Base-by-base conservation (phyloP, 1,140 invertebrate species). In the Cydia pomonella region DNA sequence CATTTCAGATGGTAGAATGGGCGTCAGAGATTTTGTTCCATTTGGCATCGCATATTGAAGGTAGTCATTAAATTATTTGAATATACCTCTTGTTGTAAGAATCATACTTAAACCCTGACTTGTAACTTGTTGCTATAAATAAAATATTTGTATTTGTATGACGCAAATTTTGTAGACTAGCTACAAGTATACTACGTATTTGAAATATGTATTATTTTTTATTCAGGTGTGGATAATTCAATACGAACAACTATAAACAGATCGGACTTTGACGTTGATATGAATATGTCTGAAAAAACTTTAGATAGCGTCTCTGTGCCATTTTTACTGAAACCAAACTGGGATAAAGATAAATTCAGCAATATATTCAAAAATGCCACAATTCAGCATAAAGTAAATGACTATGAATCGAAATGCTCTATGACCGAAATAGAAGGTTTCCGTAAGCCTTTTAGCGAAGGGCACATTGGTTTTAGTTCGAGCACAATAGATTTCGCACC, bases 1-100 rank as follows among this genome's bases (percentile, higher is more conserved):
- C 0, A 59, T 59, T 59, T 59, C 53, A 59, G 53, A 59, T 59
- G 53, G 53, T 59, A 23, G 53, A 59, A 59, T 59, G 53, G 18
- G 53, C 53, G 18, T 59, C 53, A 23, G 53, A 23, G 9, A 59
- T 59, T 59, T 59, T 59, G 53, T 59, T 59, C 21, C 53, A 59
- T 59, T 10, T 59, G 23, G 53, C 53, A 59, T 23, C 53, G 18
- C 53, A 23, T 12, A 12, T 59, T 23, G 21, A 59, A 59, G 53
- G 53, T 59, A 50, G 41, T 44, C 16, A 18, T 23, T 21, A 12
- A 23, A 10, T 59, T n/a, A 59, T 21, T 53, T 53, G 6, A 7
- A 53, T 18, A 2, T 16, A 53, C 16, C 47, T 9, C 7, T 38
- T 9, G 33, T 38, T 38, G 33, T 38, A 38, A 38, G 7, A 10